These are phyloP conservation scores for Sapayoa aenigma DNA, from an alignment of 2,113 vertebrate species.

Conservation along the genomic window DNA sequence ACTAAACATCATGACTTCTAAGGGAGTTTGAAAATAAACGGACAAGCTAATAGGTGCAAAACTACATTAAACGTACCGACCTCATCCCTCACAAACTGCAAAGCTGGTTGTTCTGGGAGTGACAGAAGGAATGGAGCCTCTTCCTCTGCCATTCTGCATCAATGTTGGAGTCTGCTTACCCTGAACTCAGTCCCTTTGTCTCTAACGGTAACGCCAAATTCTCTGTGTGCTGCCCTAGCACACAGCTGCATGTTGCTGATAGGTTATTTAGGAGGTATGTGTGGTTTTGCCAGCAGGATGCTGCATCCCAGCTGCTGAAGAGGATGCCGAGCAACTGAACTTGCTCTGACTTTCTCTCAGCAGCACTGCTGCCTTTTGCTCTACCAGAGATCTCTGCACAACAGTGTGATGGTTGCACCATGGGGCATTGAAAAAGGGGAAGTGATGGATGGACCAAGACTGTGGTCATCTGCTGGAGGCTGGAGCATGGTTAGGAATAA, in stretches of 20 bases:
- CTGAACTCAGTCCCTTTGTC: neutral
- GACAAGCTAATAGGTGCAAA: constrained; percentile 29
- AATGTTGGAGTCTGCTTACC: fast-evolving
- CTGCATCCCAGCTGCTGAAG: neutral
- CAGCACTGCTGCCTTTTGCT: neutral
- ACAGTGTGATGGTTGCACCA: fast-evolving
- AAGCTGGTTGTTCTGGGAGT: neutral
- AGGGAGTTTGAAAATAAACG: neutral
- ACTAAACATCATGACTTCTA: constrained; percentile 39
- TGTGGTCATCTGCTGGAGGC: neutral
- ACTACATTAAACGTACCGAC: neutral
- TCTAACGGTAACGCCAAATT: neutral
- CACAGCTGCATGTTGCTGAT: fast-evolving
- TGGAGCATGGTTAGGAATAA: neutral
- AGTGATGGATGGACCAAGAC: neutral
- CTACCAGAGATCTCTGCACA: neutral
- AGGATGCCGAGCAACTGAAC: neutral
- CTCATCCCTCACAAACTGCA: neutral
- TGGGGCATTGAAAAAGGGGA: neutral
- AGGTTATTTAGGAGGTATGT: neutral
- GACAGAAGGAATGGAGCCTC: neutral
- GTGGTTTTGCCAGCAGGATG: neutral
- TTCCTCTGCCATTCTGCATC: neutral
- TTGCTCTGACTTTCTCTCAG: neutral
- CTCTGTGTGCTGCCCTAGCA: neutral